Base-by-base conservation (phyloP, 2,113 vertebrate genomes). In the Lipophrys pholis region DNA sequence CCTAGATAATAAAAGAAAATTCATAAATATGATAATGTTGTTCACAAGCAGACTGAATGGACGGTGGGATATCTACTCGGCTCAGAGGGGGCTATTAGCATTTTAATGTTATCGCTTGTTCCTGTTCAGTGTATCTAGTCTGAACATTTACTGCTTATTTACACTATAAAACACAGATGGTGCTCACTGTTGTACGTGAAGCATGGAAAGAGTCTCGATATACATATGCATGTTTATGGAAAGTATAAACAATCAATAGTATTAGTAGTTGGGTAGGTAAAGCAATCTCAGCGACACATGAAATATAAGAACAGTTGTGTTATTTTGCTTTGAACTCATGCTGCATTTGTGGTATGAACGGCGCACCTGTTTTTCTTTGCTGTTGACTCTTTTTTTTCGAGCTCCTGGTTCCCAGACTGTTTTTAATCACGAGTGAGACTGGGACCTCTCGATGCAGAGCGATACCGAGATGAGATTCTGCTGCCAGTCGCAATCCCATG, bases 21-120 rank as follows among this genome's bases (percentile, higher is more conserved):
- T 71, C 45, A 80, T 69, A 38, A 76, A 46, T 71, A 58, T 49
- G 21, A 21, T 77, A 76, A 79, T 56, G 21, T 8, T 46, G 15
- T 1, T 67, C 63, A 21, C 16, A 39, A 21, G 48, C 49, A 61
- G 8, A 65, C 12, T 51, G 35, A 78, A 73, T 68, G 48, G 16
- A 1, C 6, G 21, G 15, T 53, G 0, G 63, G 11, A 73, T 56
- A 69, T 75, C 55, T 16, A 38, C 4, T 68, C 62, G 39, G 9
- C 14, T 65, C 17, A 43, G 36, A 40, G 11, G 56, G 2, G 30
- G 10, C 36, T 61, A 57, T 83, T 80, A 52, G 50, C 73, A 66
- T 67, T 66, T 61, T 45, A 61, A 72, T 66, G 48, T 41, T 53
- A 45, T 71, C 35, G 30, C 65, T 38, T 8, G 12, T 39, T 60